A percentile compares a stretch with the other conserved stretches of the same genome.
Conservation (phyloP, 1,140 invertebrate species). For the Globodera rostochiensis region DNA sequence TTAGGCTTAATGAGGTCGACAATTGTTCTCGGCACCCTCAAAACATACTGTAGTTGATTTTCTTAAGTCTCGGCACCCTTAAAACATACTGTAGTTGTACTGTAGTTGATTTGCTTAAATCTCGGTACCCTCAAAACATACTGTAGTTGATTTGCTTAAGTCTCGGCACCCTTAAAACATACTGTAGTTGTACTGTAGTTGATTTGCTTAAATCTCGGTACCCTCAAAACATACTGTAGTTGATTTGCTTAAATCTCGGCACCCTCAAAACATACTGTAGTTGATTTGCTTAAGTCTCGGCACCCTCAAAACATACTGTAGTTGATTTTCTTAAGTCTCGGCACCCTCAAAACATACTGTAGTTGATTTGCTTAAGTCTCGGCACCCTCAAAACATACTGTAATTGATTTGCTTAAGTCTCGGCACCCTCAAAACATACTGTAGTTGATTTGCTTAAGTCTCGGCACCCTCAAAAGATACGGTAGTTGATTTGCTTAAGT, state of each 20-base stretch:
- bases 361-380: no score
- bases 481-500: no score
- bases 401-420: background rate
- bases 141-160: slow-evolving; percentile 37
- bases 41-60: background rate
- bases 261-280: no score
- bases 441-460: slow-evolving; percentile 37
- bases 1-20: background rate
- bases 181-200: background rate
- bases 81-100: background rate
- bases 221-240: slow-evolving; percentile 2
- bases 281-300: background rate
- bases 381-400: no score
- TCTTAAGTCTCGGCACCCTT: background rate
- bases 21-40: background rate
- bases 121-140: slow-evolving; percentile 14
- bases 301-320: background rate
- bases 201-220: slow-evolving; percentile 21
- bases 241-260: slow-evolving; percentile 35
- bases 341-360: background rate
- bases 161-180: no score
- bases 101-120: background rate
- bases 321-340: background rate
- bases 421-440: slow-evolving; percentile 12
- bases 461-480: no score